These are phyloP conservation scores for Lamprotornis superbus DNA, from an alignment of 2,113 vertebrate species.

Conservation along the genomic window DNA sequence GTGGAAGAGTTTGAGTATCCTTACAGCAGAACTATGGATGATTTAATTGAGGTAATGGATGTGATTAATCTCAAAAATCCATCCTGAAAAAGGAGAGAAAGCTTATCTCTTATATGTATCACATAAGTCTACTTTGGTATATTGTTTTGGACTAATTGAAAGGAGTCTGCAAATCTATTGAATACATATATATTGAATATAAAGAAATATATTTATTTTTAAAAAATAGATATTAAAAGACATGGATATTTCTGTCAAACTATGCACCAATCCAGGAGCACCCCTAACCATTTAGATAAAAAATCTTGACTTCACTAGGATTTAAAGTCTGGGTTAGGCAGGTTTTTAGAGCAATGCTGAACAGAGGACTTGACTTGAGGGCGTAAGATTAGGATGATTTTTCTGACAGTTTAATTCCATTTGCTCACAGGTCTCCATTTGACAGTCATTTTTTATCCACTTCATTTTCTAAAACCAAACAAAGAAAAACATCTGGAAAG, in stretches of 20 bases:
- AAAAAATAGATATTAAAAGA: background rate
- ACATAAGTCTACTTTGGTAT: background rate
- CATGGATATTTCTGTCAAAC: background rate
- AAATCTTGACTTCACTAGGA: background rate
- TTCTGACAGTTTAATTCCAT: conserved; percentile 1
- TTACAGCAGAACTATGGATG: background rate
- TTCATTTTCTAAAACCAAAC: background rate
- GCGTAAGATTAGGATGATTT: background rate
- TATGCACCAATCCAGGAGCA: background rate
- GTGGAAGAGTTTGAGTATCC: background rate
- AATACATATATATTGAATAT: background rate
- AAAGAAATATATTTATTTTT: background rate
- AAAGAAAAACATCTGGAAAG: background rate
- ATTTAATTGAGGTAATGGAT: background rate
- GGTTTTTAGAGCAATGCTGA: background rate
- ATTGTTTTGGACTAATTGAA: background rate
- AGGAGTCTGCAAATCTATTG: background rate
- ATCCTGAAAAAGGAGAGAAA: background rate
- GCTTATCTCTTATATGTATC: background rate
- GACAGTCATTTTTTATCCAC: background rate
- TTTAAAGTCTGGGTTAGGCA: background rate
- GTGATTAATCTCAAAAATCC: background rate
- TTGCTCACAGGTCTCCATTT: background rate
- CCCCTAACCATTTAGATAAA: background rate
- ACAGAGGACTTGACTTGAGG: background rate